Percentiles rank a stretch among this genome's conserved stretches.
Evolutionary conservation across 2,888 invertebrate species (phyloP).

Genomic region (Conomelus anceps): DNA sequence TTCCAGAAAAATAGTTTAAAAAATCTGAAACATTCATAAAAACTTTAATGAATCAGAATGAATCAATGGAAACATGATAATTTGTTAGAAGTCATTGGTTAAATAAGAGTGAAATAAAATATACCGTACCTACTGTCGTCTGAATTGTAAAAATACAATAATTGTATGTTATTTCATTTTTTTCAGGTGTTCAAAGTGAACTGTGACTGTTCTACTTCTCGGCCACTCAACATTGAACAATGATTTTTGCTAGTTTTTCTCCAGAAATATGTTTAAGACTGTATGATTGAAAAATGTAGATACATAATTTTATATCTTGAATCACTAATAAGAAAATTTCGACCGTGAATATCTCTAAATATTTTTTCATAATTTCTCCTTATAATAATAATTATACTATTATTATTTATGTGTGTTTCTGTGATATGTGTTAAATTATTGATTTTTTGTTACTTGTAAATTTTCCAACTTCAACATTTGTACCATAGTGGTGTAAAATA

Average conservation of each 20-base stretch:
- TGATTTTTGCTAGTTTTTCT: not conserved
- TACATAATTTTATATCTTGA: not conserved
- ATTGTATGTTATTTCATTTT: not conserved
- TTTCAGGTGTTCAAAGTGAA: slow-evolving; percentile 14
- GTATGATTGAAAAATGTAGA: not conserved
- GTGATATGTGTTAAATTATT: slow-evolving; percentile 34
- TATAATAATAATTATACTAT: not conserved
- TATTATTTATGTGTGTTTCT: slow-evolving; percentile 33
- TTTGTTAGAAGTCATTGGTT: too few species aligned
- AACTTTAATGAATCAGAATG: too few species aligned
- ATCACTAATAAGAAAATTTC: not conserved
- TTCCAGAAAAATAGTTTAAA: too few species aligned
- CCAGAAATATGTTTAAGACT: not conserved
- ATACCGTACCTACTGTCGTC: not conserved
- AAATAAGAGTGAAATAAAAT: too few species aligned
- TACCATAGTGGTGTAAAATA: slow-evolving; percentile 23
- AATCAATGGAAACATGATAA: too few species aligned
- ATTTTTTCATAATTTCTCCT: not conserved
- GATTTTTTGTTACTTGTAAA: slow-evolving; percentile 24
- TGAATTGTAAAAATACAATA: too few species aligned
- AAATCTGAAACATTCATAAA: too few species aligned
- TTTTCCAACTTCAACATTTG: not conserved
- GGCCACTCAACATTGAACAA: not conserved
- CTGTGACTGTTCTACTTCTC: not conserved
- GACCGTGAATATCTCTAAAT: not conserved